Evolutionary conservation across 2,113 vertebrate genomes (phyloP).

Genomic region (Sula dactylatra): DNA sequence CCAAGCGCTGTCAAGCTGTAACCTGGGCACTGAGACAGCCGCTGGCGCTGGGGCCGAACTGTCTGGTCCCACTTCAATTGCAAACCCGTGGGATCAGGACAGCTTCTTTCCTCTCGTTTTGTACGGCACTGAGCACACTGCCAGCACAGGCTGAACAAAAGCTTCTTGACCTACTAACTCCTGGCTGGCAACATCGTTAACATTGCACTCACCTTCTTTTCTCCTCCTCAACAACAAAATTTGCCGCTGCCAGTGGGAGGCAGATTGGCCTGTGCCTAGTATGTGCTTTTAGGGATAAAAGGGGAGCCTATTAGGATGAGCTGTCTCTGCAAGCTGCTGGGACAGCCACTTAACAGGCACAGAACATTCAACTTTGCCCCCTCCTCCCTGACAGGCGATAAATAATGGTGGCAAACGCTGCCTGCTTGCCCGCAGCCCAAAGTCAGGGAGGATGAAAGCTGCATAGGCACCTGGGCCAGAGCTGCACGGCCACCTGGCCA

Average conservation of each 20-base stretch:
- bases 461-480: accelerated
- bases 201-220: slow-evolving; percentile 22
- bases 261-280: slow-evolving; percentile 30
- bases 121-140: neutral
- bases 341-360: neutral
- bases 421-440: neutral
- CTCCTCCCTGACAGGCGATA: neutral
- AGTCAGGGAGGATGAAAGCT: neutral
- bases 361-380: slow-evolving; percentile 8
- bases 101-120: slow-evolving; percentile 26
- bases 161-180: slow-evolving; percentile 62
- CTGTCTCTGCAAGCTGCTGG: neutral
- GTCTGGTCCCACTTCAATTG: neutral
- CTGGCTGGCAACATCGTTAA: slow-evolving; percentile 20
- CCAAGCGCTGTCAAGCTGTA: accelerated
- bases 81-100: neutral
- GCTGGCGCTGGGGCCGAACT: neutral
- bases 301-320: slow-evolving; percentile 25
- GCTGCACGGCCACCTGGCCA: accelerated
- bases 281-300: neutral
- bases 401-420: neutral
- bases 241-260: neutral
- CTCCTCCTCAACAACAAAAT: neutral
- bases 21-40: neutral
- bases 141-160: slow-evolving; percentile 38